Evolutionary conservation across 2,888 invertebrate genomes (phyloP), one percentile per base, ranked within the genome.

Genomic region (Amiota communis): DNA sequence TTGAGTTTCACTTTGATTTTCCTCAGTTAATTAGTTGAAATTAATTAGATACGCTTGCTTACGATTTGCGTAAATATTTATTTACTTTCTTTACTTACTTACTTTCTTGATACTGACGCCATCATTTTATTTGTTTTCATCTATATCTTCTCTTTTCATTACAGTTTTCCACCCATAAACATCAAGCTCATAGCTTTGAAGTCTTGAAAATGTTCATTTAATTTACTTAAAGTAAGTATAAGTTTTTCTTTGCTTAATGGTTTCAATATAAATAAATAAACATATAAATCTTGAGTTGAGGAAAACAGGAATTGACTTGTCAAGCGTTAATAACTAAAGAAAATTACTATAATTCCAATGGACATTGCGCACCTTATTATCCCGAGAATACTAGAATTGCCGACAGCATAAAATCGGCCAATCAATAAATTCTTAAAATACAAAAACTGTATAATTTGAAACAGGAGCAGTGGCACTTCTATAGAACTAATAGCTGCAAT

Each of bases 371-470:
- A 12, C 53, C 53, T n/a, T 68, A 23, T 47, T 15, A 36, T 13
- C 47, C 73, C 73, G 73, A 72, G 71, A 74, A 75, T 64, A n/a
- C n/a, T n/a, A 46, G 72, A 68, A 75, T 75, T n/a, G 72, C 73
- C 71, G 69, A 73, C 71, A 63, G 70, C 72, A 74, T 68, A 74
- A 87, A 84, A 83, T 86, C 84, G 87, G 87, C 86, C 87, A 86
- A 76, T 76, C 77, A 77, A 77, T 77, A 76, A 79, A 48, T n/a
- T 74, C 80, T 80, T 82, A 80, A 86, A 84, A 77, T 79, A 80
- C 80, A 81, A 85, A 79, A 83, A 81, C 71, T 83, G 73, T n/a
- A 69, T 17, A 69, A 53, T 47, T 67, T 68, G 11, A 36, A 23
- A 63, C 63, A 36, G 36, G 23, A 23, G 63, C 63, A 63, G 36